Base-by-base conservation (phyloP, 2,888 invertebrate genomes). In the Parnassius apollo region DNA sequence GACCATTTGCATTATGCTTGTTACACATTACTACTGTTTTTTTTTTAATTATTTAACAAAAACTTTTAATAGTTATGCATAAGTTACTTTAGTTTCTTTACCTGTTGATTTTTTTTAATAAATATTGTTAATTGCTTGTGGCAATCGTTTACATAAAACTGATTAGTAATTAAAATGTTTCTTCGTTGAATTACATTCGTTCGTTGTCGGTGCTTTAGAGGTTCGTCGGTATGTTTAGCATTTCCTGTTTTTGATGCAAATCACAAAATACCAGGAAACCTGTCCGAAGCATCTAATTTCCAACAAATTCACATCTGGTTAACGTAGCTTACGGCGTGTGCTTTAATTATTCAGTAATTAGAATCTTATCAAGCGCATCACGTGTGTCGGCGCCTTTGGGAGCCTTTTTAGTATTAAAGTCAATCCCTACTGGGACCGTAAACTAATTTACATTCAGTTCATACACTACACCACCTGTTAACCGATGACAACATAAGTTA, bases 321-420 rank as follows among this genome's bases (percentile, higher is more conserved):
- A 42, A 54, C 50, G 48, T 44, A 53, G 57, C 54, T 58, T 50
- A 54, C 49, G 22, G 22, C 54, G 45, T 57, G 62, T 62, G 63
- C 42, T 59, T 63, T 59, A 63, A 63, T 63, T 63, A 63, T 59
- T 59, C 42, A 10, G 18, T 63, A 59, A 63, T 63, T 62, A 59
- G 45, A 44, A 63, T 46, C 13, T 63, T 63, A 59, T 55, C 42
- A 59, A 52, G 18, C 59, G 8, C 12, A 25, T 63, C 63, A 63
- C 59, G 59, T 13, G 55, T 45, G 55, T 55, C 63, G 63, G 59
- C 52, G 12, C 25, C 51, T 63, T 56, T 63, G 35, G 35, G 7
- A 2, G 11, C 25, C 49, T 42, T 51, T 18, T 59, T 46, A 3
- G 50, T 42, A 56, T 49, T 49, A 12, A n/a, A 8, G 49, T 9